These are phyloP conservation scores for Diploscapter pachys DNA, from an alignment of 1,140 invertebrate genomes.

Conservation along the genomic window DNA sequence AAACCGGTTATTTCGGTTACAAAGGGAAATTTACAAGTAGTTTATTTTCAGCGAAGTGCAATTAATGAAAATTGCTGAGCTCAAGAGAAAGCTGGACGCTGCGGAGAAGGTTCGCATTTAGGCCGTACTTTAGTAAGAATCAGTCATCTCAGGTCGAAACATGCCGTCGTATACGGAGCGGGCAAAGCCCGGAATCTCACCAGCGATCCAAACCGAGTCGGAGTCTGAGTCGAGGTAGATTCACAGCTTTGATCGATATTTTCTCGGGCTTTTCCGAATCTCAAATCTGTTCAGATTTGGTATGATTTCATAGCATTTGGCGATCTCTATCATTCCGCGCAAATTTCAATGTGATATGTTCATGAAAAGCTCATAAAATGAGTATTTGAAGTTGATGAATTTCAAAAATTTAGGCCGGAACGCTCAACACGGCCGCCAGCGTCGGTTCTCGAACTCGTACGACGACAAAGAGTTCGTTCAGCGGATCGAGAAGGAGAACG, in stretches of 20 bases:
- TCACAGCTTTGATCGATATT: not conserved
- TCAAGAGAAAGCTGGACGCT: slow-evolving; percentile 53
- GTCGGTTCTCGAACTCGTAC: slow-evolving; percentile 40
- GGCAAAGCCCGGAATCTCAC: slow-evolving; percentile 46
- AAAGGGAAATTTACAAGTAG: slow-evolving; percentile 1
- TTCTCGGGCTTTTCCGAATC: not conserved
- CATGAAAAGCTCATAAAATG: too few species aligned
- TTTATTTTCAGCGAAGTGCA: slow-evolving; percentile 25
- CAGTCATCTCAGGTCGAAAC: slow-evolving; percentile 38
- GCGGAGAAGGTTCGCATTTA: slow-evolving; percentile 41
- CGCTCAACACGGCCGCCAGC: slow-evolving; percentile 13
- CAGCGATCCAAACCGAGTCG: slow-evolving; percentile 29
- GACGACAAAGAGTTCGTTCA: slow-evolving; percentile 48
- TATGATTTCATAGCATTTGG: too few species aligned
- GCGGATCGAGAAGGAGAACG: slow-evolving; percentile 40
- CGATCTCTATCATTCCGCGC: too few species aligned
- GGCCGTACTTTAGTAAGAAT: too few species aligned
- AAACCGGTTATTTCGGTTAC: slow-evolving; percentile 36
- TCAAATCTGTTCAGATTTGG: too few species aligned
- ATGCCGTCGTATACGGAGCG: slow-evolving; percentile 50
- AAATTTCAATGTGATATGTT: too few species aligned
- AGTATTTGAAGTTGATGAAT: not conserved
- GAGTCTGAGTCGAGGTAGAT: slow-evolving; percentile 18
- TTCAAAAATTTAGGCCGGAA: slow-evolving; percentile 2
- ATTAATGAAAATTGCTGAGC: slow-evolving; percentile 50